Base-by-base conservation (phyloP, 2,113 vertebrate genomes). In the Caranx ignobilis region DNA sequence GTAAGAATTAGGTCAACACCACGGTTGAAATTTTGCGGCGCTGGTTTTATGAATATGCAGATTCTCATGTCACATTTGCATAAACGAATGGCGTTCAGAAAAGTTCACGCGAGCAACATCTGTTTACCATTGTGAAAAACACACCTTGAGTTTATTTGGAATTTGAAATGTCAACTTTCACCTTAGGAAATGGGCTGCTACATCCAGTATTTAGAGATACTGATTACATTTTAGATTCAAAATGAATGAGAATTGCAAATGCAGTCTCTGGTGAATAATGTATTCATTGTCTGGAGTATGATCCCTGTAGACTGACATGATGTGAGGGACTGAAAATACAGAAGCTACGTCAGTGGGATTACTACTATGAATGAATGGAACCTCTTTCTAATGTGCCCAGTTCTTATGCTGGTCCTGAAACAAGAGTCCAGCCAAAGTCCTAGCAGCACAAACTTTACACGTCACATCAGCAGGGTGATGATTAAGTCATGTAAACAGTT, bases 401-500 rank as follows among this genome's bases (percentile, higher is more conserved):
- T 71, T 78, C 66, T 84, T 15, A 59, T 60, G n/a, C 67, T 59
- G 37, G 81, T 32, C 39, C 52, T 65, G 65, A 76, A 81, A 82
- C 77, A 87, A 87, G 69, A 82, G 60, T 72, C 55, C 63, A 52
- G 19, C 73, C 73, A 73, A 64, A 66, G 84, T 63, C 80, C 84
- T 54, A 75, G 57, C 65, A 77, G 63, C 57, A 79, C 73, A 91
- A 92, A 90, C 89, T 84, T 85, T 78, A 82, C 86, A 67, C 74
- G 88, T 81, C 86, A 75, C 83, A 81, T 83, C 77, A 88, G 80
- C 76, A 4, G 67, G 59, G 86, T 76, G 91, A 92, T 93, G 94
- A 94, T 89, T 92, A 91, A 85, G 75, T 88, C 78, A 65, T 64
- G 81, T 93, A 94, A 94, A 94, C 94, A 93, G 85, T 89, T 89